These are phyloP conservation scores for Carposina sasakii DNA, from an alignment of 1,140 invertebrate species.

Conservation along the genomic window DNA sequence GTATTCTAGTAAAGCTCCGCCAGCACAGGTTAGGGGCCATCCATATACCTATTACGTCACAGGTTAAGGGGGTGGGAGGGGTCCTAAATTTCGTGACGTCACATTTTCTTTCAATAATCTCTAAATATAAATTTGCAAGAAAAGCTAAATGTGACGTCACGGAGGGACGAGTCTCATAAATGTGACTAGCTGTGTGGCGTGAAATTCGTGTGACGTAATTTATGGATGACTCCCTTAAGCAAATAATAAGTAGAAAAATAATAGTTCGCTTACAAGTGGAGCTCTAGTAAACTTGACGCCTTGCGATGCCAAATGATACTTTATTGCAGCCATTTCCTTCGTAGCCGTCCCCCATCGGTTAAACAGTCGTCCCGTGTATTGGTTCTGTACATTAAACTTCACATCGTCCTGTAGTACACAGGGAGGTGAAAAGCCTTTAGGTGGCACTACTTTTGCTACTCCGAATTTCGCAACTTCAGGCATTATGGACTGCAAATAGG, in stretches of 20 bases:
- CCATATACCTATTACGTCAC: too few relatives aligned
- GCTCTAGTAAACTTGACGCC: slow-evolving; percentile 82
- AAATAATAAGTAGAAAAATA: background rate
- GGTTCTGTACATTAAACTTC: slow-evolving; percentile 92
- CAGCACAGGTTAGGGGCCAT: too few relatives aligned
- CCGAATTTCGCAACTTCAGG: slow-evolving; percentile 87
- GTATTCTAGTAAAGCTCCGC: too few relatives aligned
- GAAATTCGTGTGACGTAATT: too few relatives aligned
- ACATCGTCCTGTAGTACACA: slow-evolving; percentile 90
- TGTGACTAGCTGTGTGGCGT: too few relatives aligned
- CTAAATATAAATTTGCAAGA: background rate
- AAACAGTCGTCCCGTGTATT: slow-evolving; percentile 92
- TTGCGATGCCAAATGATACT: slow-evolving; percentile 86
- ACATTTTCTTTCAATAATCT: too few relatives aligned
- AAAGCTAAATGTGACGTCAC: background rate
- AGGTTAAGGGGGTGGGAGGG: too few relatives aligned
- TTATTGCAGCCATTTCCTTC: slow-evolving; percentile 89
- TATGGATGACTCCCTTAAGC: background rate
- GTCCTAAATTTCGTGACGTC: too few relatives aligned
- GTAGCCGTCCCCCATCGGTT: slow-evolving; percentile 92
- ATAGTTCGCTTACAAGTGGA: slow-evolving; percentile 76
- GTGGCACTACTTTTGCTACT: slow-evolving; percentile 92
- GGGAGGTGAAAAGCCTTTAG: slow-evolving; percentile 88
- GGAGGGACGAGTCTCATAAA: background rate
- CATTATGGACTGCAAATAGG: slow-evolving; percentile 90